Evolutionary conservation across 2,113 vertebrate species (phyloP).

Genomic region (Pelvicachromis taeniatus): DNA sequence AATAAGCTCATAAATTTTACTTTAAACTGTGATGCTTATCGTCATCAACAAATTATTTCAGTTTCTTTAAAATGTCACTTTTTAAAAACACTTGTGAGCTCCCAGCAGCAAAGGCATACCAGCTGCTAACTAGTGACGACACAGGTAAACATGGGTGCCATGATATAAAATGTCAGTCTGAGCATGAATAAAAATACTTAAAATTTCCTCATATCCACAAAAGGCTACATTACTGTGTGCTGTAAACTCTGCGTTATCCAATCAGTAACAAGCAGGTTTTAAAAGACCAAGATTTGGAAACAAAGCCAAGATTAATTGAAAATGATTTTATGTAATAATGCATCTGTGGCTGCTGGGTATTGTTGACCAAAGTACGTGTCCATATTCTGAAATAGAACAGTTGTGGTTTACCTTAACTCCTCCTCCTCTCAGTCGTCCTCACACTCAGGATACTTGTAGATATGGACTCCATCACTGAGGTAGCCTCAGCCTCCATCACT

Average conservation of each 20-base stretch:
- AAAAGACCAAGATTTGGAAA: not conserved
- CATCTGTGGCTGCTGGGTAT: not conserved
- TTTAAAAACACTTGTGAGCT: not conserved
- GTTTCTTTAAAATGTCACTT: accelerated
- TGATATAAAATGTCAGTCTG: accelerated
- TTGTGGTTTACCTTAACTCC: slow-evolving; percentile 1
- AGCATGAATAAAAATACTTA: not conserved
- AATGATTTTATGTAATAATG: not conserved
- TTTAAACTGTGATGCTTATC: accelerated
- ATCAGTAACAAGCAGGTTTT: not conserved
- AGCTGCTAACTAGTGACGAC: not conserved
- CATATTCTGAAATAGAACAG: not conserved
- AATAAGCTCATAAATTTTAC: accelerated
- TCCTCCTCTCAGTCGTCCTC: not conserved
- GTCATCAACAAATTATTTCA: accelerated
- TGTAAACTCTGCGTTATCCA: not conserved
- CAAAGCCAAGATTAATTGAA: not conserved
- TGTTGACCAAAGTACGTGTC: not conserved
- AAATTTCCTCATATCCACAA: not conserved
- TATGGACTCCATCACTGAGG: not conserved
- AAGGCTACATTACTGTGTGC: not conserved
- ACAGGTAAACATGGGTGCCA: not conserved
- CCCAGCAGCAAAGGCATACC: not conserved
- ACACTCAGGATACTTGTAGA: not conserved
- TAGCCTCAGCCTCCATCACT: not conserved